Evolutionary conservation across 2,888 invertebrate species (phyloP).

Genomic region (Hydrotaea diabolus): DNA sequence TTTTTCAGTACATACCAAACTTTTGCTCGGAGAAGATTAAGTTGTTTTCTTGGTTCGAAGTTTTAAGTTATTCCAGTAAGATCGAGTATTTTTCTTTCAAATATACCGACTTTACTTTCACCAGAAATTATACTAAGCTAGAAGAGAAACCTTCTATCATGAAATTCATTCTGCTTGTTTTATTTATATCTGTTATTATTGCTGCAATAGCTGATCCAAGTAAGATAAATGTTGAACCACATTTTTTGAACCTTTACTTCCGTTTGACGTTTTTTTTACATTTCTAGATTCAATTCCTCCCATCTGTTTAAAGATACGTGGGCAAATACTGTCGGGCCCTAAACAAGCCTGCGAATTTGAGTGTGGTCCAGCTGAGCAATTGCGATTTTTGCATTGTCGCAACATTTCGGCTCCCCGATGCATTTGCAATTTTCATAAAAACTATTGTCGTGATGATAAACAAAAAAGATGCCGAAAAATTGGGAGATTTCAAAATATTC

Average conservation of each 20-base stretch:
- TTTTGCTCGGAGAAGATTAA: too few species aligned
- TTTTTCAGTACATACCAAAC: too few species aligned
- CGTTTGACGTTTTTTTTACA: background rate
- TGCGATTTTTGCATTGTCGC: slow-evolving; percentile 15
- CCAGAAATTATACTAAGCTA: too few species aligned
- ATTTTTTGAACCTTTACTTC: too few species aligned
- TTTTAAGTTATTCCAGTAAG: too few species aligned
- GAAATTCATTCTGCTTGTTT: background rate
- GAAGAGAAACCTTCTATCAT: background rate
- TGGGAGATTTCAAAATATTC: slow-evolving; percentile 25
- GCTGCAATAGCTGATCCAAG: background rate
- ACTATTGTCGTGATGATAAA: slow-evolving; percentile 1
- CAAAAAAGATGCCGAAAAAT: slow-evolving; percentile 10
- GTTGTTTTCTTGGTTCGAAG: too few species aligned
- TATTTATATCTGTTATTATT: background rate
- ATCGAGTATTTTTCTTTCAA: too few species aligned
- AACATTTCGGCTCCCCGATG: background rate
- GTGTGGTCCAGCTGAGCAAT: slow-evolving; percentile 17
- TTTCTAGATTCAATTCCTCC: background rate
- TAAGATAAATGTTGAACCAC: too few species aligned
- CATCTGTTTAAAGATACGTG: background rate
- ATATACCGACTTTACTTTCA: too few species aligned
- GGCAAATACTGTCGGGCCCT: background rate
- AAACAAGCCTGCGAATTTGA: background rate
- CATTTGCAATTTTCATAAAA: background rate